Conservation (phyloP, 2,113 vertebrate species). For the Origma solitaria region DNA sequence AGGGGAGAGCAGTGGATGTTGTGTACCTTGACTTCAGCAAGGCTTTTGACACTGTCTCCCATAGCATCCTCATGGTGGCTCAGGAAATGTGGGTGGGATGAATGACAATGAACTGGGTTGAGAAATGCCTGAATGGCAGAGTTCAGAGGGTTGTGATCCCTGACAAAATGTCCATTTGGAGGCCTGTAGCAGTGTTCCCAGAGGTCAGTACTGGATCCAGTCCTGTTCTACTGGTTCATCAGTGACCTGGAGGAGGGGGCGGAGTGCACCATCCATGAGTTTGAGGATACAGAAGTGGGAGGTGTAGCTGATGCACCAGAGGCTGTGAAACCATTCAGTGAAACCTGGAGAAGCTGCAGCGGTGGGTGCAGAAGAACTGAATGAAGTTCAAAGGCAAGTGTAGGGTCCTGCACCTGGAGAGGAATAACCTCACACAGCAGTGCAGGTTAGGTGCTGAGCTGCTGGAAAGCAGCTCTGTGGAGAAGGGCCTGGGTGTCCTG, state of each 20-base stretch:
- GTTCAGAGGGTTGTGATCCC: not conserved
- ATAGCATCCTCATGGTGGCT: not conserved
- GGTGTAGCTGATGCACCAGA: not conserved
- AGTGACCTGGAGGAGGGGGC: not conserved
- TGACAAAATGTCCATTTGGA: not conserved
- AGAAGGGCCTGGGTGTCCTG: not conserved
- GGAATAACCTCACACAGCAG: not conserved
- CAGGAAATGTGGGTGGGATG: not conserved
- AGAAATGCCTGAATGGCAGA: not conserved
- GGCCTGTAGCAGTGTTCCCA: not conserved
- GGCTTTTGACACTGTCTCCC: not conserved
- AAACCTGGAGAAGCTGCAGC: not conserved
- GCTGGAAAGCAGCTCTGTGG: not conserved
- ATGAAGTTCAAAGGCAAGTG: not conserved
- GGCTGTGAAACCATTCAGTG: not conserved
- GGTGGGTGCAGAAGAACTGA: not conserved
- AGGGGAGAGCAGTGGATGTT: not conserved
- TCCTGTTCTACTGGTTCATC: not conserved
- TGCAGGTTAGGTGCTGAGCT: not conserved
- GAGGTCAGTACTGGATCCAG: not conserved
- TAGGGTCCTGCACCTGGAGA: not conserved
- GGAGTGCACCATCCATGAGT: not conserved
- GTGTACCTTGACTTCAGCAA: not conserved
- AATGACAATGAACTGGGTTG: not conserved
- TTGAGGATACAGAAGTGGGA: not conserved